Evolutionary conservation across 2,888 invertebrate species (phyloP).

Genomic region (Maniola hyperantus): DNA sequence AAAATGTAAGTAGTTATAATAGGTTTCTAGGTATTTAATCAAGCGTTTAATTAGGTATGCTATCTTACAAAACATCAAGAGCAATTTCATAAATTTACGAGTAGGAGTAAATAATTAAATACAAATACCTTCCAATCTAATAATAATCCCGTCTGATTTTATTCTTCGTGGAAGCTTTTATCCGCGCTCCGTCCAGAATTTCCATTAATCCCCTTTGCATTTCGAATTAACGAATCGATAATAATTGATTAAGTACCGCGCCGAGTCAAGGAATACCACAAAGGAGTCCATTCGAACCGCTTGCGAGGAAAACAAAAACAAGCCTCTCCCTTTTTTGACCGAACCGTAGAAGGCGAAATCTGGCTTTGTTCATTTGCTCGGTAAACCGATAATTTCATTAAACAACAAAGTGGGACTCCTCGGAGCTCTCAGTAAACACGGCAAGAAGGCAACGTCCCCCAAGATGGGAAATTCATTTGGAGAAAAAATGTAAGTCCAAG

Average conservation of each 20-base stretch:
- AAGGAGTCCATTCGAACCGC: constrained; percentile 71
- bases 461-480: constrained; percentile 78
- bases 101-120: background rate
- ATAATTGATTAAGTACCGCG: constrained; percentile 80
- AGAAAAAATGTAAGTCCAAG: constrained; percentile 74
- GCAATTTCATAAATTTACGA: background rate
- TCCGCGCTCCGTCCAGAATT: constrained; percentile 31
- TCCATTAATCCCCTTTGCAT: constrained; percentile 66
- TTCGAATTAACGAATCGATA: constrained; percentile 78
- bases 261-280: constrained; percentile 65
- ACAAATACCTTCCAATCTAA: constrained; percentile 12
- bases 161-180: constrained; percentile 23
- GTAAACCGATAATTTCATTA: constrained; percentile 83
- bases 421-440: constrained; percentile 75
- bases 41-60: background rate
- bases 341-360: constrained; percentile 73
- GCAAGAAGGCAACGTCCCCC: constrained; percentile 81
- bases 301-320: constrained; percentile 60
- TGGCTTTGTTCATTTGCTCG: constrained; percentile 82
- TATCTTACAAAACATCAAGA: background rate
- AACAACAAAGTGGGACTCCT: constrained; percentile 80
- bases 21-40: background rate
- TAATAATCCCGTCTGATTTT: constrained; percentile 16
- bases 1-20: background rate
- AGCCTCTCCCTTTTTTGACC: constrained; percentile 69